Base-by-base conservation (phyloP, 2,888 invertebrate species). In the Chirona hameri region DNA sequence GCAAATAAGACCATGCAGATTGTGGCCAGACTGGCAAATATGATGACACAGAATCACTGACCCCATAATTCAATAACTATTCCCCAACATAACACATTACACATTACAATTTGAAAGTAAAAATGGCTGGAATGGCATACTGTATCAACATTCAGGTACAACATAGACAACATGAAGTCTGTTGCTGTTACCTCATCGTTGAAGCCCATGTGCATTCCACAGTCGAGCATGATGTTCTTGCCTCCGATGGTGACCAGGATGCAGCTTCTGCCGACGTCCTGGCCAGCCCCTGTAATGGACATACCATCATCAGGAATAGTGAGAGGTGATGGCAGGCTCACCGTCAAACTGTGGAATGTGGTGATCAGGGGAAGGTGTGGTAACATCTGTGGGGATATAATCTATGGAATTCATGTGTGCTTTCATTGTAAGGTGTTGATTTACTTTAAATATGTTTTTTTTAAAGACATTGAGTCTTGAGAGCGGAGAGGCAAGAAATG, bases 141-240 rank as follows among this genome's bases (percentile, higher is more conserved):
- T 7, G 39, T 39, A 39, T 39, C 39, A 39, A 39, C 39, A 39
- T 39, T 2, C 39, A 39, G 7, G 39, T 39, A 39, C 39, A 39
- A 39, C 39, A 7, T 39, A 7, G 39, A 39, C 39, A 39, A 39
- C 39, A 39, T 39, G 39, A 39, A 39, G 39, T 39, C 39, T 39
- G 39, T 39, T 39, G 39, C 39, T 39, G 86, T 86, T 86, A 90
- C 90, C 88, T 98, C 98, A 88, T 99, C 99, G 86, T 97, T 96
- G 84, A 82, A 84, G 0, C 99, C 99, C 99, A 99, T 99, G 88
- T 99, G 99, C 99, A 99, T 99, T 72, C 99, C 99, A 88, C 99
- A 99, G 88, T 99, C 99, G 81, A 99, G 89, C 99, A 99, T 99
- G 82, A 99, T 95, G 88, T 98, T 99, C 89, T 99, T 99, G 39